Evolutionary conservation across 1,140 invertebrate genomes (phyloP).

Genomic region (Antheraea mylitta): DNA sequence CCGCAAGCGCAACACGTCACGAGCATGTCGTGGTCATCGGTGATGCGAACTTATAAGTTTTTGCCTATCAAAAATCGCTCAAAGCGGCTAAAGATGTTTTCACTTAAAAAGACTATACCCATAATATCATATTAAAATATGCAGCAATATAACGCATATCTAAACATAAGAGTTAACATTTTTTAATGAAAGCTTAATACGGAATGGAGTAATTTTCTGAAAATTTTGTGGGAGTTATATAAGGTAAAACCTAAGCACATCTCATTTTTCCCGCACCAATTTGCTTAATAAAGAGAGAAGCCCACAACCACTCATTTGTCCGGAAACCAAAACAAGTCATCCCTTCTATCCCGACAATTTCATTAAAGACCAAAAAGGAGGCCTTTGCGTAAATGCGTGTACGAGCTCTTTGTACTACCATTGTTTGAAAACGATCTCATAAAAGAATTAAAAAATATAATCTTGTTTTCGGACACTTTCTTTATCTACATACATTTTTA

Average conservation of each 20-base stretch:
- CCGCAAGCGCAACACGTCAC: too few relatives aligned
- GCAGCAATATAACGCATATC: too few relatives aligned
- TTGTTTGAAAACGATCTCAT: not conserved
- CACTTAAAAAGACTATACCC: too few relatives aligned
- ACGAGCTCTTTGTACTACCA: not conserved
- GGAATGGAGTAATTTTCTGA: too few relatives aligned
- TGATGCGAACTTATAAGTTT: too few relatives aligned
- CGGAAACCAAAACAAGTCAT: slow-evolving; percentile 18
- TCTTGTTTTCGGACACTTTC: not conserved
- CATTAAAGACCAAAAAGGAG: slow-evolving; percentile 27
- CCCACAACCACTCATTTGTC: slow-evolving; percentile 2
- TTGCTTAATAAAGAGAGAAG: slow-evolving; percentile 5
- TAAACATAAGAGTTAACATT: too few relatives aligned
- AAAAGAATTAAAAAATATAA: not conserved
- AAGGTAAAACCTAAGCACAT: not conserved
- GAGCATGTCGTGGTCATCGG: too few relatives aligned
- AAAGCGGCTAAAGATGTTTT: too few relatives aligned
- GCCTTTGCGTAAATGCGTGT: slow-evolving; percentile 2
- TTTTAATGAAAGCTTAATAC: too few relatives aligned
- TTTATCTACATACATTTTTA: not conserved
- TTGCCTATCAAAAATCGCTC: too few relatives aligned
- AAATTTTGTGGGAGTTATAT: not conserved
- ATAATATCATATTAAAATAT: too few relatives aligned
- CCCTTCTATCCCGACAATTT: slow-evolving; percentile 27
- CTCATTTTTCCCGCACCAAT: not conserved